phyloP scores from a whole-genome alignment of 2,888 invertebrate species.

The Dolomedes plantarius region DNA sequence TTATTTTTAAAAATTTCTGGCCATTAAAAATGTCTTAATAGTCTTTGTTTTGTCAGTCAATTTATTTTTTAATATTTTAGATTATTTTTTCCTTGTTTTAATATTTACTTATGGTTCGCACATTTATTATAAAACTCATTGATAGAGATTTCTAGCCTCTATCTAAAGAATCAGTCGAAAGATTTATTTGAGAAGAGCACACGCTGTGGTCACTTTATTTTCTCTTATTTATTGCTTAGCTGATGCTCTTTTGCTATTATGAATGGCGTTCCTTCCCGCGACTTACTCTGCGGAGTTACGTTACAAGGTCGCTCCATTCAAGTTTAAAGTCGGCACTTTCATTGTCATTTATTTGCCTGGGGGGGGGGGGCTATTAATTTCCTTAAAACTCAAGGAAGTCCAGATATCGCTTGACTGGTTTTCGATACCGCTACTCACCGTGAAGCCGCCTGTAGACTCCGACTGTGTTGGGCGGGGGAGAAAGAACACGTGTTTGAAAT shows the following conservation, averaged over 20 bases:
- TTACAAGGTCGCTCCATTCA: slow-evolving; percentile 16
- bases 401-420: slow-evolving; percentile 14
- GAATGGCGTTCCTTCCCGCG: not conserved
- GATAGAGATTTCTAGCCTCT: no score
- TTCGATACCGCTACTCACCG: not conserved
- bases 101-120: no score
- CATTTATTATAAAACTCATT: no score
- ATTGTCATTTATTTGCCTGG: not conserved
- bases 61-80: no score
- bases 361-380: slow-evolving; percentile 2
- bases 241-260: not conserved
- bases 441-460: not conserved
- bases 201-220: no score
- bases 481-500: not conserved
- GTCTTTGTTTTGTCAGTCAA: no score
- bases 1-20: no score
- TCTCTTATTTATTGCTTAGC: no score
- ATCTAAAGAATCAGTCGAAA: no score
- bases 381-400: slow-evolving; percentile 6
- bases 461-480: not conserved
- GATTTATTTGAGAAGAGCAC: no score
- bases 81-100: no score
- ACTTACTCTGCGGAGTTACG: not conserved
- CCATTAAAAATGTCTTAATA: no score
- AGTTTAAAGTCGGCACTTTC: slow-evolving; percentile 1